Evolutionary conservation across 1,140 invertebrate genomes (phyloP).

Genomic region (Aphis craccivora): DNA sequence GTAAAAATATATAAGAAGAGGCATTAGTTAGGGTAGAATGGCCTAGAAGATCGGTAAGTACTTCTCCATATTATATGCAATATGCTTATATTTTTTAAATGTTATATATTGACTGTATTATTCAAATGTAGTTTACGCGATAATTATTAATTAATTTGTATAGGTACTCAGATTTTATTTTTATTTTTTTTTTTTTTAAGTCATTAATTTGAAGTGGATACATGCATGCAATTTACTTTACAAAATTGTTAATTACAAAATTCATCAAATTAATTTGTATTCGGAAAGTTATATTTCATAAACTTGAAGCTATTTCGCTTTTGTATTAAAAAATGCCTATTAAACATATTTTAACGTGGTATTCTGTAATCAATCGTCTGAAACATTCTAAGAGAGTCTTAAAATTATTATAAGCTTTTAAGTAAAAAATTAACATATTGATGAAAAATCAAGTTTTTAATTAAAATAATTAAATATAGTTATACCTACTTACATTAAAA

Average conservation of each 20-base stretch:
- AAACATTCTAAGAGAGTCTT: neutral
- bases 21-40: neutral
- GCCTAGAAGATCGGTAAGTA: neutral
- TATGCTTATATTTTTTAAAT: neutral
- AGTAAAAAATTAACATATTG: slow-evolving; percentile 22
- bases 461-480: slow-evolving; percentile 12
- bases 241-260: neutral
- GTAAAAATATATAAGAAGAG: neutral
- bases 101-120: neutral
- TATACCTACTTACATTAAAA: neutral
- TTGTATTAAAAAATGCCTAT: neutral
- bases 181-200: neutral
- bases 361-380: neutral
- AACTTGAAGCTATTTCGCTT: neutral
- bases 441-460: neutral
- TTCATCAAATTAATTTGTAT: neutral
- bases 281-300: neutral
- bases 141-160: slow-evolving; percentile 15
- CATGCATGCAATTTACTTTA: neutral
- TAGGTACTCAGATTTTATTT: neutral
- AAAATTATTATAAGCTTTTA: neutral
- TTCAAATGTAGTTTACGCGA: neutral
- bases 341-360: neutral
- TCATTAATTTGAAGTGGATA: neutral
- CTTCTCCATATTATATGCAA: neutral